phyloP scores from a whole-genome alignment of 2,113 vertebrate genomes.

The Poecilia latipinna region DNA sequence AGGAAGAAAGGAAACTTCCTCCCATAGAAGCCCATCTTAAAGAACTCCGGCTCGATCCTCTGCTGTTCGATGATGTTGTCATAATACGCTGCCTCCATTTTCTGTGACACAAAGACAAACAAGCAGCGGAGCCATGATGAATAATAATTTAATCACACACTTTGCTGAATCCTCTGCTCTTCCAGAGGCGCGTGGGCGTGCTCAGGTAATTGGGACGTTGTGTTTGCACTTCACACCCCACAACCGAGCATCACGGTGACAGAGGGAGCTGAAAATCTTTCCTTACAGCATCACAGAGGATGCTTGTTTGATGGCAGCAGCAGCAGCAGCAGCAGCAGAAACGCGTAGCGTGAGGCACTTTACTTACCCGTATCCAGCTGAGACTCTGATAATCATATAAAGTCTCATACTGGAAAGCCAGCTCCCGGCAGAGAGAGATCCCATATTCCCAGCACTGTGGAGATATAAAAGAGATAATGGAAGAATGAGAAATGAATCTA shows the following conservation, averaged over 20 bases:
- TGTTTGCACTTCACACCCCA: conserved; percentile 14
- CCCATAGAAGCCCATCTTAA: conserved; percentile 96
- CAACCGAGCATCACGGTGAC: conserved; percentile 11
- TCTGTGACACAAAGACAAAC: conserved; percentile 80
- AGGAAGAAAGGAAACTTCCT: conserved; percentile 99
- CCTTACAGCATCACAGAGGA: conserved; percentile 28
- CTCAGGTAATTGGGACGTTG: conserved; percentile 39
- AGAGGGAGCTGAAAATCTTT: conserved; percentile 17
- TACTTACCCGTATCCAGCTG: conserved; percentile 98
- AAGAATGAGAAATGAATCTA: neutral
- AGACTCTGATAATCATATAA: conserved; percentile 99
- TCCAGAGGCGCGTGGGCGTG: conserved; percentile 34
- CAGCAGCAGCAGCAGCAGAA: neutral
- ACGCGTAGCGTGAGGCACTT: conserved; percentile 7
- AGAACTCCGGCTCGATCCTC: conserved; percentile 96
- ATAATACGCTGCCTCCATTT: conserved; percentile 98
- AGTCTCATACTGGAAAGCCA: conserved; percentile 96
- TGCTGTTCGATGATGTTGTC: conserved; percentile 99
- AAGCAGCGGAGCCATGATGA: conserved; percentile 31
- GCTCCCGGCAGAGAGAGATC: conserved; percentile 94
- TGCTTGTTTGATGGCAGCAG: conserved; percentile 25
- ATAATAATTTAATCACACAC: conserved; percentile 43
- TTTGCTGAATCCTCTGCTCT: conserved; percentile 22
- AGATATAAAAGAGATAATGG: conserved; percentile 29
- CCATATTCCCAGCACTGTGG: conserved; percentile 98